phyloP scores from a whole-genome alignment of 1,140 invertebrate species.

The Caenorhabditis remanei region DNA sequence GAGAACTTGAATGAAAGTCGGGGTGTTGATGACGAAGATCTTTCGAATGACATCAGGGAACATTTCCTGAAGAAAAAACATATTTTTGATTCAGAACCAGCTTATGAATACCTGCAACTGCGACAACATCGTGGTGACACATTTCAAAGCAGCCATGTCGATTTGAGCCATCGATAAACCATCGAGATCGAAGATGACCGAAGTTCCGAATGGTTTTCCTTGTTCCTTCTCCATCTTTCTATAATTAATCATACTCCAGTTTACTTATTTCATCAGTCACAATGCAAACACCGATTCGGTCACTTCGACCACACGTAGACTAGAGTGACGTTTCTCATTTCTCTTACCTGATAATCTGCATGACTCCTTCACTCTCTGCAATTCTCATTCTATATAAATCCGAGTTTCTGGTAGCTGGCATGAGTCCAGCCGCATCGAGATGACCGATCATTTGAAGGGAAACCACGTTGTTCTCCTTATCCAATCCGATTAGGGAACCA shows the following conservation, averaged over 20 bases:
- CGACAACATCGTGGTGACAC: constrained; percentile 68
- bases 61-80: constrained; percentile 60
- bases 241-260: constrained; percentile 26
- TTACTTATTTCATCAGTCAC: background rate
- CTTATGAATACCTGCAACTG: constrained; percentile 65
- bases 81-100: background rate
- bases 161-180: constrained; percentile 68
- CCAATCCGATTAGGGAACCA: constrained; percentile 72
- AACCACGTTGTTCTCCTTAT: constrained; percentile 74
- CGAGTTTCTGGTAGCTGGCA: constrained; percentile 67
- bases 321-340: background rate
- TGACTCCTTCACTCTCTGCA: constrained; percentile 73
- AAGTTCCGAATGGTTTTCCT: constrained; percentile 66
- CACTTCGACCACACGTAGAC: constrained; percentile 23
- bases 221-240: constrained; percentile 65
- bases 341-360: constrained; percentile 69
- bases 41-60: constrained; percentile 72
- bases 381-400: constrained; percentile 72
- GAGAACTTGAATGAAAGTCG: constrained; percentile 68
- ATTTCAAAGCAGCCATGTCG: constrained; percentile 68
- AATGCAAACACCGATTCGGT: background rate
- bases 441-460: constrained; percentile 69
- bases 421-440: constrained; percentile 69
- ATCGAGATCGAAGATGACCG: constrained; percentile 73
- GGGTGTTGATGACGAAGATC: constrained; percentile 68